Base-by-base conservation (phyloP, 2,797 vertebrate genomes). In the Chelonia mydas region DNA sequence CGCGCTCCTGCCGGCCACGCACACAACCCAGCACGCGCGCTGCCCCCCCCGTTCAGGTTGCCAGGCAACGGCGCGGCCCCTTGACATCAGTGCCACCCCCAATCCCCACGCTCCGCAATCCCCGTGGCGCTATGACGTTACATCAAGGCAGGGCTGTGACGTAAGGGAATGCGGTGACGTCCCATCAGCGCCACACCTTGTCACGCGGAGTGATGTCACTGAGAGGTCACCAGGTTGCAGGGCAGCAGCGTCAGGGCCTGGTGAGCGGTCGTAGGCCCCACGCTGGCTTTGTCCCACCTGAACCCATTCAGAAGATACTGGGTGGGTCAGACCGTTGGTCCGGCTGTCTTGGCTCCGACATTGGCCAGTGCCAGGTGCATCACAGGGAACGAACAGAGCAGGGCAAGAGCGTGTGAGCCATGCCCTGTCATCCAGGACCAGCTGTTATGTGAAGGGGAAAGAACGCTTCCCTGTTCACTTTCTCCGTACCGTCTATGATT, bases 101-200 rank as follows among this genome's bases (percentile, higher is more conserved):
- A 13, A 2, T 15, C 21, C 17, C 31, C 95, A 72, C 59, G 84
- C 90, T 93, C 33, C 7, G 49, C 47, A 37, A 87, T 87, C 96
- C 96, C 93, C 88, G 91, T 89, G 94, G 87, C 37, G 27, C 9
- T 53, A 81, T 53, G 90, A 83, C 17, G 5, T 51, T 28, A 16
- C 25, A 8, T 47, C 21, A 65, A 33, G 85, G 45, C 65, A 45
- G 74, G 45, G 31, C 41, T 33, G 50, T 13, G 57, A 77, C 4
- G 61, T 45, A n/a, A 92, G 37, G 37, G 53, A 31, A 12, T 37
- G 2, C 4, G 3, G 59, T 61, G 13, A 61, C 59, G 3, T 31
- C 59, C 31, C 6, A 7, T 15, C 53, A 27, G 55, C 2, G 23
- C 9, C 2, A 1, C 11, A 10, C 23, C 4, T 9, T 9, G 19